A percentile compares a stretch with the other conserved stretches of the same genome.
Evolutionary conservation across 2,797 vertebrate species (phyloP).

Genomic region (Xenentodon cancila): DNA sequence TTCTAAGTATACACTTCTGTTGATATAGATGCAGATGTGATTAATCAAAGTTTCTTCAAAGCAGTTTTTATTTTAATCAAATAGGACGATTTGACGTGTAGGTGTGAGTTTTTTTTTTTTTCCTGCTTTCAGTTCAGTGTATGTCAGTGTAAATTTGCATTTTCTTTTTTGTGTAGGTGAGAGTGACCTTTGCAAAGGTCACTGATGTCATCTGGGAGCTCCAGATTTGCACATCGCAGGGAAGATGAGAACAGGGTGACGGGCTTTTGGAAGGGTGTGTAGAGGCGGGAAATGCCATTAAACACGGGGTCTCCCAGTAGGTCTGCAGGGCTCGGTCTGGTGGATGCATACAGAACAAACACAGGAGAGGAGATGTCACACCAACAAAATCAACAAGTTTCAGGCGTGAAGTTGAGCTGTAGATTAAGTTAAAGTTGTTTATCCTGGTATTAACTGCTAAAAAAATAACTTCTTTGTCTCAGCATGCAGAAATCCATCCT

Average conservation of each 20-base stretch:
- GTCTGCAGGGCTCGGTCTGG: slow-evolving; percentile 88
- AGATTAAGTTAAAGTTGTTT: too few species aligned
- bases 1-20: too few species aligned
- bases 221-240: slow-evolving; percentile 91
- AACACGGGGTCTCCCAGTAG: slow-evolving; percentile 87
- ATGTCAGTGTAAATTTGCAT: not conserved
- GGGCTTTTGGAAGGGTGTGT: slow-evolving; percentile 85
- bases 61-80: too few species aligned
- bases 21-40: too few species aligned
- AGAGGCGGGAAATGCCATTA: slow-evolving; percentile 82
- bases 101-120: too few species aligned
- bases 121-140: too few species aligned
- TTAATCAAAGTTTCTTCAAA: too few species aligned
- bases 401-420: too few species aligned
- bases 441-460: too few species aligned
- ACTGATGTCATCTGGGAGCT: slow-evolving; percentile 93
- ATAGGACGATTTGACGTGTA: too few species aligned
- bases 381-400: not conserved
- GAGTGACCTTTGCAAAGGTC: slow-evolving; percentile 90
- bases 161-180: slow-evolving; percentile 4
- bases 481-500: too few species aligned
- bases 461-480: too few species aligned
- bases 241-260: slow-evolving; percentile 91
- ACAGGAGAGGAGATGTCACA: not conserved
- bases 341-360: slow-evolving; percentile 12